These are phyloP conservation scores for Drosophila birchii DNA, from an alignment of 2,888 invertebrate genomes.

Conservation along the genomic window DNA sequence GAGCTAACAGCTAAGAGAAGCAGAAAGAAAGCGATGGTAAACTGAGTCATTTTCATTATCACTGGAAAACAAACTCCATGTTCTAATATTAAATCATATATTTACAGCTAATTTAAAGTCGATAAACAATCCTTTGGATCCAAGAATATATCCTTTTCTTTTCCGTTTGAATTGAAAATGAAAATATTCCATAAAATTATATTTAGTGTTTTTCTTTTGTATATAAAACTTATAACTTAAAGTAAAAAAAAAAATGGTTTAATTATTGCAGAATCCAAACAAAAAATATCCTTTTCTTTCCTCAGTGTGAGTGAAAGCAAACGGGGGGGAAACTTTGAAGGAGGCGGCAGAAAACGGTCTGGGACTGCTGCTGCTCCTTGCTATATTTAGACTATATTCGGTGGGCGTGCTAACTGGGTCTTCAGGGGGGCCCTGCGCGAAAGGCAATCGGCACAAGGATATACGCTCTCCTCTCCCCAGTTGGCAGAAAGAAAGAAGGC, in stretches of 20 bases:
- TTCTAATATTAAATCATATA: neutral
- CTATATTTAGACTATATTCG: conserved; percentile 60
- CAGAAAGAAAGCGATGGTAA: neutral
- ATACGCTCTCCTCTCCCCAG: conserved; percentile 22
- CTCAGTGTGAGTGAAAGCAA: neutral
- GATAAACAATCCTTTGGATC: neutral
- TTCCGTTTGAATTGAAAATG: neutral
- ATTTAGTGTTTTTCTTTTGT: neutral
- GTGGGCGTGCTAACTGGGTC: conserved; percentile 58
- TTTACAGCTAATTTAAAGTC: neutral
- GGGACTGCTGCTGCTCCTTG: conserved; percentile 22
- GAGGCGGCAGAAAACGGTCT: neutral
- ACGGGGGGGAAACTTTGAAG: conserved; percentile 10
- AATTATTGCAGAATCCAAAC: neutral
- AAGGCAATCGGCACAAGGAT: conserved; percentile 69
- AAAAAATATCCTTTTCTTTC: neutral
- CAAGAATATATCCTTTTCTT: no score
- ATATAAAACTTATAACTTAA: neutral
- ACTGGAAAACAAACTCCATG: neutral
- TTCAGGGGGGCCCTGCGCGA: conserved; percentile 53
- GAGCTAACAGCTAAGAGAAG: neutral
- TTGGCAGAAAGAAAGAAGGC: neutral
- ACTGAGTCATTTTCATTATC: conserved; percentile 17
- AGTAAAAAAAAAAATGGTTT: neutral
- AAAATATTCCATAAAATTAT: neutral